Conservation (phyloP, 2,888 invertebrate genomes). For the Eupsilia transversa region DNA sequence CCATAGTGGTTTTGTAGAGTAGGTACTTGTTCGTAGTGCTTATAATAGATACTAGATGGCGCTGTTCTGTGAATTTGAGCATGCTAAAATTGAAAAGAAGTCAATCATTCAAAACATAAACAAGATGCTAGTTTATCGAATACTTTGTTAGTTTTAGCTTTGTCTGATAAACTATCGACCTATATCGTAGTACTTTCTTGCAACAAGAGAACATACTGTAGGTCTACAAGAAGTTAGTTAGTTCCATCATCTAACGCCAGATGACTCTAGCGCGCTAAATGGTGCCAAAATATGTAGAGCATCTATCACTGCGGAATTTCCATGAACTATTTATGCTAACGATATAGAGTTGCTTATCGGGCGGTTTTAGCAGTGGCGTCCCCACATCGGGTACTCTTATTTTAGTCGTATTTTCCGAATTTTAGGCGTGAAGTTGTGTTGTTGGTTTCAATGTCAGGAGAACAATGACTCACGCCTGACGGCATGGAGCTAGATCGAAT, state of each 20-base stretch:
- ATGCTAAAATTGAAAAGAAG: background rate
- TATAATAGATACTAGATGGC: constrained; percentile 45
- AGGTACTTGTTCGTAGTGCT: constrained; percentile 6
- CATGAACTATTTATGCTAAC: constrained; percentile 52
- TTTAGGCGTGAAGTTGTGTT: constrained; percentile 68
- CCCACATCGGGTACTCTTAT: constrained; percentile 28
- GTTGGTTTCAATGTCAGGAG: constrained; percentile 69
- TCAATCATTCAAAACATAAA: background rate
- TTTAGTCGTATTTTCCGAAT: constrained; percentile 52
- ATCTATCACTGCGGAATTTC: constrained; percentile 49
- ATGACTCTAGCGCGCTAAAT: constrained; percentile 63
- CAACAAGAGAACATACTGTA: background rate
- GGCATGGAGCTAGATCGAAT: constrained; percentile 72
- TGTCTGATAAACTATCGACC: background rate
- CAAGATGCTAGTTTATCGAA: background rate
- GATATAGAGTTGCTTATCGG: constrained; percentile 59
- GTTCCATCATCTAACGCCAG: constrained; percentile 55
- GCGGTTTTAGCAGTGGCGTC: constrained; percentile 35
- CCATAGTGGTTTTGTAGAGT: constrained; percentile 4
- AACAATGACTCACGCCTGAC: constrained; percentile 72
- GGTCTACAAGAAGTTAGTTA: constrained; percentile 14
- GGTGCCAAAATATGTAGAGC: constrained; percentile 39
- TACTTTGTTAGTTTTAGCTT: background rate
- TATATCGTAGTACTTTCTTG: background rate
- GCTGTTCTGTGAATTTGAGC: constrained; percentile 1